A percentile compares a stretch with the other conserved stretches of the same genome.
These are phyloP conservation scores for Cephus pulcher DNA, from an alignment of 2,888 invertebrate species.

Conservation along the genomic window DNA sequence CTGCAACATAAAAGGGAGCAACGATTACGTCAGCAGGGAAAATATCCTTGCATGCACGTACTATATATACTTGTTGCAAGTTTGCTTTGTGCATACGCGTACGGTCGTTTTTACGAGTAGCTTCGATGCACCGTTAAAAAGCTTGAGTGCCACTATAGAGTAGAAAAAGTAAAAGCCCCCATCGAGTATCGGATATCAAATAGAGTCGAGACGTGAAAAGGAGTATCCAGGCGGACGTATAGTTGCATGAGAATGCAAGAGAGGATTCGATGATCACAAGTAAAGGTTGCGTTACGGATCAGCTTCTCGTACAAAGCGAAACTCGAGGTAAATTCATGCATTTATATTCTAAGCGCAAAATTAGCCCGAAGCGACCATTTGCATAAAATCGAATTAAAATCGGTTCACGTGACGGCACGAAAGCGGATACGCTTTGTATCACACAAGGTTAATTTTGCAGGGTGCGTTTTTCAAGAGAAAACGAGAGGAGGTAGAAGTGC, in stretches of 20 bases:
- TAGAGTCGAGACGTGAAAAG: background rate
- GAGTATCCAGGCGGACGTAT: background rate
- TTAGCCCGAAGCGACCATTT: no score
- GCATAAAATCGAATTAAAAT: background rate
- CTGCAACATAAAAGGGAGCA: background rate
- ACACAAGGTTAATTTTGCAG: background rate
- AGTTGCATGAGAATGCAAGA: background rate
- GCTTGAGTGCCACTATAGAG: background rate
- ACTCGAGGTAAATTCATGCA: background rate
- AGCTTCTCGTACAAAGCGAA: background rate
- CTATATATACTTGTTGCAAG: background rate
- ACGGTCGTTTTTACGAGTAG: background rate
- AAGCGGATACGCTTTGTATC: background rate
- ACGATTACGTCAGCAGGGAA: background rate
- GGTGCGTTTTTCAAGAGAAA: background rate
- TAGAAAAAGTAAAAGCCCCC: background rate
- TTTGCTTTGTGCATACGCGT: background rate
- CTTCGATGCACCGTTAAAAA: background rate
- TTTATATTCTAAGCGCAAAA: no score
- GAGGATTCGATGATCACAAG: background rate
- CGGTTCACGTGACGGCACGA: background rate
- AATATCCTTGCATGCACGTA: background rate
- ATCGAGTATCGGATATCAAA: background rate
- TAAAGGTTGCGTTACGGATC: background rate
- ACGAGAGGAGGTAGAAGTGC: background rate